Percentiles rank a stretch among this genome's conserved stretches.
phyloP scores from a whole-genome alignment of 2,797 vertebrate genomes.

The Sebastes oblongus region DNA sequence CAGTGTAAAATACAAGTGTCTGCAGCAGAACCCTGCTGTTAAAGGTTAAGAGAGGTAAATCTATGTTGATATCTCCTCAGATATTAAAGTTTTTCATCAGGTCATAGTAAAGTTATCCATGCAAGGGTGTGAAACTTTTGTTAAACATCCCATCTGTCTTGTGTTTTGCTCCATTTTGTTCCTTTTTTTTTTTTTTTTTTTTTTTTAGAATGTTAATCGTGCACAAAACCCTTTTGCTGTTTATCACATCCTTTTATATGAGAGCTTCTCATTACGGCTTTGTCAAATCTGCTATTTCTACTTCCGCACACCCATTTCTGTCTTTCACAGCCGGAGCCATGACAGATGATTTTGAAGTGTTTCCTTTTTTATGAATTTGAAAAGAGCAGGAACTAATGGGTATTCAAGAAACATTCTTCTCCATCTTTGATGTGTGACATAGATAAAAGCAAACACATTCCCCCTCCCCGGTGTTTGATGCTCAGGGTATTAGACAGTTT shows the following conservation, averaged over 20 bases:
- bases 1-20: neutral
- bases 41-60: neutral
- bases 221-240: neutral
- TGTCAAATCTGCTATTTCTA: constrained; percentile 27
- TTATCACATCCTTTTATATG: neutral
- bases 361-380: constrained; percentile 23
- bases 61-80: neutral
- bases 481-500: constrained; percentile 52
- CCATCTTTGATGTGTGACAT: constrained; percentile 51
- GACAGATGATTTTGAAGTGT: constrained; percentile 47
- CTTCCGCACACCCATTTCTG: constrained; percentile 39
- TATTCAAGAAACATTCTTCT: constrained; percentile 55
- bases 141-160: neutral
- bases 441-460: constrained; percentile 51
- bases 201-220: neutral
- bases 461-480: constrained; percentile 42
- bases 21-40: neutral
- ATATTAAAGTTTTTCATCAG: neutral
- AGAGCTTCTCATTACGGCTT: constrained; percentile 17
- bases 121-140: neutral
- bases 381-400: constrained; percentile 48
- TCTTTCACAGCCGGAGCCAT: constrained; percentile 23
- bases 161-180: constrained; percentile 9
- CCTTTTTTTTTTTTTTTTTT: neutral
- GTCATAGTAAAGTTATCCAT: constrained; percentile 9